phyloP scores from a whole-genome alignment of 2,113 vertebrate species.

The Gymnocephalus cernua region DNA sequence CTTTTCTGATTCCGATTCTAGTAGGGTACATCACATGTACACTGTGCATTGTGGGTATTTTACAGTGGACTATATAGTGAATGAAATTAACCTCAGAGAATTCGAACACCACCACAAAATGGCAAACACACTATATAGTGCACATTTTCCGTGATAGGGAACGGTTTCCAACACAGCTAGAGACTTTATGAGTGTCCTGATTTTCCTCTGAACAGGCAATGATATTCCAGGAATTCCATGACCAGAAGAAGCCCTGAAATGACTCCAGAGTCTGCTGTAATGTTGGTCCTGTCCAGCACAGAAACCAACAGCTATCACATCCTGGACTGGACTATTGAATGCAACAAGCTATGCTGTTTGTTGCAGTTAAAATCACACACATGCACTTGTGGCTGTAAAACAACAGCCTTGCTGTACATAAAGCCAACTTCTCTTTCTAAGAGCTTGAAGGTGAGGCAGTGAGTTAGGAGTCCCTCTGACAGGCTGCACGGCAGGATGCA shows the following conservation, averaged over 20 bases:
- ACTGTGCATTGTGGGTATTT: no score
- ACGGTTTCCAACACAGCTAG: no score
- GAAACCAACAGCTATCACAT: slow-evolving; percentile 6
- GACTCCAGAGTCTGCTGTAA: background rate
- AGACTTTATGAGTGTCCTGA: background rate
- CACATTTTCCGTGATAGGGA: no score
- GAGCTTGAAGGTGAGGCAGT: background rate
- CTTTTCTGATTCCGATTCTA: no score
- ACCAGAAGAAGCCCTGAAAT: background rate
- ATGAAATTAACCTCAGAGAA: no score
- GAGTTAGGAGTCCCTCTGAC: background rate
- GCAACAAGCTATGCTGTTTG: background rate
- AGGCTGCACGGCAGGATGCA: slow-evolving; percentile 47
- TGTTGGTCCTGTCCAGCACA: background rate
- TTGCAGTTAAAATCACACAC: background rate
- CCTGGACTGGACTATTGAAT: background rate
- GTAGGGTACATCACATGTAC: no score
- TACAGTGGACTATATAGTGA: no score
- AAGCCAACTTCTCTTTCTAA: background rate
- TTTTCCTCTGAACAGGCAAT: background rate
- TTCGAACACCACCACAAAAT: no score
- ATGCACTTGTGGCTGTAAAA: background rate
- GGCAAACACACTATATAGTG: no score
- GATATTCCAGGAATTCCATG: slow-evolving; percentile 26
- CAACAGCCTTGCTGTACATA: background rate